Conservation (phyloP, 1,140 invertebrate genomes). For the Bombus polaris region DNA sequence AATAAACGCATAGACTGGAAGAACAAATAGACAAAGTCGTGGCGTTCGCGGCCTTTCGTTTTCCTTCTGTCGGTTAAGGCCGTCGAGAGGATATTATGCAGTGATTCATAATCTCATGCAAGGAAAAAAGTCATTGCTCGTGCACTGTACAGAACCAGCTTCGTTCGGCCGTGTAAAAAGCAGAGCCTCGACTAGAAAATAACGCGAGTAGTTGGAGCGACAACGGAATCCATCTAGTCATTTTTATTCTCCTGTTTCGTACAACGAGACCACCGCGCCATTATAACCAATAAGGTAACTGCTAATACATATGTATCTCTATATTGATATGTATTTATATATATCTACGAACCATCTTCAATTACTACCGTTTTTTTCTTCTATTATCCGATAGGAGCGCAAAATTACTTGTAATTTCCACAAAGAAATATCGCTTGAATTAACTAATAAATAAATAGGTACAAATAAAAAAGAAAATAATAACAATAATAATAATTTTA, state of each 20-base stretch:
- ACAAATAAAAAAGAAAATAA: no score
- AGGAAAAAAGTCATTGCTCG: slow-evolving; percentile 66
- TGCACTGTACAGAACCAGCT: slow-evolving; percentile 55
- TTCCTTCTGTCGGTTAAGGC: slow-evolving; percentile 59
- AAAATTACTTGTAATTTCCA: no score
- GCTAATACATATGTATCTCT: no score
- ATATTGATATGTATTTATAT: no score
- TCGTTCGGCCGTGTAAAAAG: slow-evolving; percentile 40
- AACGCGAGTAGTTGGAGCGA: neutral
- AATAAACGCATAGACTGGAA: neutral
- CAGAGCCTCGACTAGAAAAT: slow-evolving; percentile 10
- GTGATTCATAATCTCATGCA: slow-evolving; percentile 67
- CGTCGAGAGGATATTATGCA: slow-evolving; percentile 64
- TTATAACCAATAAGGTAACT: no score
- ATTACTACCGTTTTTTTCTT: no score
- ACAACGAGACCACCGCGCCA: no score
- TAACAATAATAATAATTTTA: no score
- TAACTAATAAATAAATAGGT: no score
- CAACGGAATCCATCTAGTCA: neutral
- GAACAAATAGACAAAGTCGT: slow-evolving; percentile 34
- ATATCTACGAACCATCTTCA: neutral
- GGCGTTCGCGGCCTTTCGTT: slow-evolving; percentile 49
- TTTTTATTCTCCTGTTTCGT: neutral
- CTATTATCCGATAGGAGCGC: no score
- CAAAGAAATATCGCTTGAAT: no score